phyloP scores from a whole-genome alignment of 2,797 vertebrate species.

The Malacoraja senta region DNA sequence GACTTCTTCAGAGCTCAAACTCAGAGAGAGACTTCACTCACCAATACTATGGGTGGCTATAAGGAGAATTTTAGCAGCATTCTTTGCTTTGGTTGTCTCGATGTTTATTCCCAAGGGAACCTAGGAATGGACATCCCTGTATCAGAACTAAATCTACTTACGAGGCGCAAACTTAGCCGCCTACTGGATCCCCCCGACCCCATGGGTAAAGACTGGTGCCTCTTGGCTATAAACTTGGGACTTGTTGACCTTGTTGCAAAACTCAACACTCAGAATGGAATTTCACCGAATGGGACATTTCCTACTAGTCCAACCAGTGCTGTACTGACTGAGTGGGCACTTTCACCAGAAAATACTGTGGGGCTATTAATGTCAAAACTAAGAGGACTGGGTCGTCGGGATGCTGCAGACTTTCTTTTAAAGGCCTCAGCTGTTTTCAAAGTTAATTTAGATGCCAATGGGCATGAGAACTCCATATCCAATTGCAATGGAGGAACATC shows the following conservation, averaged over 20 bases:
- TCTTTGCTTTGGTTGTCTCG: conserved; percentile 79
- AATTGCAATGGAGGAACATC: conserved; percentile 89
- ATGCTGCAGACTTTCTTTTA: conserved; percentile 87
- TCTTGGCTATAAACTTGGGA: conserved; percentile 94
- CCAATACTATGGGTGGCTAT: conserved; percentile 95
- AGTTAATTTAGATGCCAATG: conserved; percentile 73
- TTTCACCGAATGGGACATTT: conserved; percentile 52
- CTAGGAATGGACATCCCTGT: conserved; percentile 79
- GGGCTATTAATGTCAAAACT: conserved; percentile 82
- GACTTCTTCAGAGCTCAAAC: conserved; percentile 87
- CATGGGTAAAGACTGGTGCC: conserved; percentile 96
- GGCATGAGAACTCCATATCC: conserved; percentile 69
- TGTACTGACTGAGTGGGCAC: conserved; percentile 85
- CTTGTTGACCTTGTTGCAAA: conserved; percentile 88
- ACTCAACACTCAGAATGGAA: conserved; percentile 69
- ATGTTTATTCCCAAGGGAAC: conserved; percentile 80
- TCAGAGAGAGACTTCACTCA: conserved; percentile 77
- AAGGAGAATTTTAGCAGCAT: conserved; percentile 93
- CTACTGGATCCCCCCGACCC: conserved; percentile 90
- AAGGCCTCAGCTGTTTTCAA: conserved; percentile 83
- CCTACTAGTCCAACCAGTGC: conserved; percentile 78
- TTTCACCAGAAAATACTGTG: conserved; percentile 71
- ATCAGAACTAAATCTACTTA: conserved; percentile 75
- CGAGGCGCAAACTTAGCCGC: conserved; percentile 81
- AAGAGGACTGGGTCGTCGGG: conserved; percentile 85